Base-by-base conservation (phyloP, 2,113 vertebrate genomes). In the Anolis sagrei region DNA sequence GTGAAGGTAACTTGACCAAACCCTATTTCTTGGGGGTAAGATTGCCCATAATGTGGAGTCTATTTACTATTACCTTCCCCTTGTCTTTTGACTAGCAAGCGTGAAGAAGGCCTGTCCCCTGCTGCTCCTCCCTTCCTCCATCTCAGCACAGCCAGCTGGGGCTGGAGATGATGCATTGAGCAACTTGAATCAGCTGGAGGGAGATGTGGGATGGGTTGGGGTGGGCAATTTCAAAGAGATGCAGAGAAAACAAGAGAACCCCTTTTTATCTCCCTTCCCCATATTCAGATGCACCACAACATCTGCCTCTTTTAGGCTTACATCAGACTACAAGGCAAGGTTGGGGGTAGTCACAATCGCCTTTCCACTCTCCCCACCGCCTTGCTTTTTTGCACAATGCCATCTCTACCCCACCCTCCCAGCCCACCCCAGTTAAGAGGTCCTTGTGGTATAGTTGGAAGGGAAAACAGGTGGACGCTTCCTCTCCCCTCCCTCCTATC, bases 381-480 rank as follows among this genome's bases (percentile, higher is more conserved):
- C 51, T 79, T 27, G 49, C 69, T 75, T 32, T 36, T 14, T 44
- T 4, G 39, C 66, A 73, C 61, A 49, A 21, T 25, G 21, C 21
- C 21, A 18, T 13, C 25, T 9, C 27, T n/a, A 14, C 75, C 51
- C 7, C 21, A 5, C 51, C 21, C 54, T 5, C 0, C 39, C 21
- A 6, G 7, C 19, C 69, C n/a, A 16, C 10, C 68, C 58, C 16
- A 27, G 34, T 27, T 44, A 83, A 23, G 36, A 83, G 72, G 76
- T 49, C 58, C 58, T 76, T 21, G 58, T 14, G 29, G 48, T 34
- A 27, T 23, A n/a, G 21, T 2, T 13, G n/a, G 74, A 48, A 32
- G 70, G 34, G 74, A 21, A 11, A 84, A 21, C 83, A 66, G 84
- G 68, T 86, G 77, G 84, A 86, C 23, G 51, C 68, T 79, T 79